These are phyloP conservation scores for Graptemys geographica DNA, from an alignment of 2,797 vertebrate species.

Conservation along the genomic window DNA sequence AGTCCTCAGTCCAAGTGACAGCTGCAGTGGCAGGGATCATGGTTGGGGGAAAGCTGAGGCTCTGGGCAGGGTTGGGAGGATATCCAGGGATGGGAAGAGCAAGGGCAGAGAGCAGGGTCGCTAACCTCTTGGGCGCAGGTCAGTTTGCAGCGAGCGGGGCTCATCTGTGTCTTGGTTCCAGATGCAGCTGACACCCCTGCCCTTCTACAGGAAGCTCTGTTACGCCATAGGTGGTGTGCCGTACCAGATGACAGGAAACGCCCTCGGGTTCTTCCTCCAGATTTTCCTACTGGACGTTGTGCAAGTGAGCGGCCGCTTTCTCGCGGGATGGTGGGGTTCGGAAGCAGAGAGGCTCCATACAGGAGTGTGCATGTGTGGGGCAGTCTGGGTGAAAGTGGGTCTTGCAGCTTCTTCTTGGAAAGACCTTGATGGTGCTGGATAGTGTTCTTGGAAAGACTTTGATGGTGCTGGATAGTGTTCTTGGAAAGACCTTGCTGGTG, in stretches of 20 bases:
- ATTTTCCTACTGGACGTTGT: slow-evolving; percentile 85
- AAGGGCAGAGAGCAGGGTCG: not conserved
- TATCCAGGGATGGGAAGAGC: rapidly evolving
- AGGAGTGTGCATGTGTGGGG: not conserved
- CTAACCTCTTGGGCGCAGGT: rapidly evolving
- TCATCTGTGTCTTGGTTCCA: slow-evolving; percentile 24
- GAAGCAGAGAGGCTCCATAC: not conserved
- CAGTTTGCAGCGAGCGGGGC: not conserved
- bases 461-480: not conserved
- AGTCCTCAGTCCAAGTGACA: not conserved
- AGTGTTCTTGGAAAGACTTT: not conserved
- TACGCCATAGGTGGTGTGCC: slow-evolving; percentile 82
- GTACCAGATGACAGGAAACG: slow-evolving; percentile 78
- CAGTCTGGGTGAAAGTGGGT: not conserved
- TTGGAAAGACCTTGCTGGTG: not conserved
- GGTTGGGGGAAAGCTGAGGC: not conserved
- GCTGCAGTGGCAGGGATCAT: not conserved
- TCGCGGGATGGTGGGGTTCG: rapidly evolving
- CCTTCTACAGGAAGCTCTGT: slow-evolving; percentile 79
- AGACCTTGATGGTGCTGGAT: not conserved
- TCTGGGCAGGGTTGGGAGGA: rapidly evolving
- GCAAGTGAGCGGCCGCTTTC: slow-evolving; percentile 68
- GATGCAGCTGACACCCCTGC: slow-evolving; percentile 54
- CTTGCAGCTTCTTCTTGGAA: not conserved
- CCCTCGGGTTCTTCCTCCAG: slow-evolving; percentile 80